These are phyloP conservation scores for Slavum lentiscoides DNA, from an alignment of 2,888 invertebrate genomes.

Conservation along the genomic window DNA sequence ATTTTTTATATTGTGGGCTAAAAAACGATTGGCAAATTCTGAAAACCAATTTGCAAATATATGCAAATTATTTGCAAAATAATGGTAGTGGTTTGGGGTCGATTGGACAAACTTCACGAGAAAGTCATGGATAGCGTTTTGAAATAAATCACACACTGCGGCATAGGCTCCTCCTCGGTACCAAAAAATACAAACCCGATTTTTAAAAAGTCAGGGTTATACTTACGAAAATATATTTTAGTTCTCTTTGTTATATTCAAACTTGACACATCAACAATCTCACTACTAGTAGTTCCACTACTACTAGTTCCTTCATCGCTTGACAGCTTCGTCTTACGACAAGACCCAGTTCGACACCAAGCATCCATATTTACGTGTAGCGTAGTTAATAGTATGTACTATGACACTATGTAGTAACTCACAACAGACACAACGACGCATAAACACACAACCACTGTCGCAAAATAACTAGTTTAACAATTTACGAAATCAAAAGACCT, in stretches of 20 bases:
- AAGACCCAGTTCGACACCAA: constrained; percentile 24
- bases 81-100: too few relatives aligned
- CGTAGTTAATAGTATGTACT: not conserved
- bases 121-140: constrained; percentile 30
- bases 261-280: constrained; percentile 22
- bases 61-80: too few relatives aligned
- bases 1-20: too few relatives aligned
- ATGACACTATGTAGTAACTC: constrained; percentile 3
- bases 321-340: constrained; percentile 18
- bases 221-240: constrained; percentile 28
- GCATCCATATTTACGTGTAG: constrained; percentile 9
- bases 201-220: constrained; percentile 23
- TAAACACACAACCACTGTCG: constrained; percentile 2
- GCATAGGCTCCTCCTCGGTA: constrained; percentile 5
- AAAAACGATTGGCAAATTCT: too few relatives aligned
- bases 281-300: constrained; percentile 19
- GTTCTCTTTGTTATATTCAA: constrained; percentile 23
- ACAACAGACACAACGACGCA: constrained; percentile 15
- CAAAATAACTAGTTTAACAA: constrained; percentile 3
- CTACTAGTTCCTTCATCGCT: constrained; percentile 15
- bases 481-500: constrained; percentile 7
- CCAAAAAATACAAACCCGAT: constrained; percentile 14
- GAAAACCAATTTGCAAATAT: too few relatives aligned
- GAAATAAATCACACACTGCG: constrained; percentile 24
- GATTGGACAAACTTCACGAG: too few relatives aligned